A percentile compares a stretch with the other conserved stretches of the same genome.
Evolutionary conservation across 2,888 invertebrate genomes (phyloP).

Genomic region (Sinhomidia bicolor): DNA sequence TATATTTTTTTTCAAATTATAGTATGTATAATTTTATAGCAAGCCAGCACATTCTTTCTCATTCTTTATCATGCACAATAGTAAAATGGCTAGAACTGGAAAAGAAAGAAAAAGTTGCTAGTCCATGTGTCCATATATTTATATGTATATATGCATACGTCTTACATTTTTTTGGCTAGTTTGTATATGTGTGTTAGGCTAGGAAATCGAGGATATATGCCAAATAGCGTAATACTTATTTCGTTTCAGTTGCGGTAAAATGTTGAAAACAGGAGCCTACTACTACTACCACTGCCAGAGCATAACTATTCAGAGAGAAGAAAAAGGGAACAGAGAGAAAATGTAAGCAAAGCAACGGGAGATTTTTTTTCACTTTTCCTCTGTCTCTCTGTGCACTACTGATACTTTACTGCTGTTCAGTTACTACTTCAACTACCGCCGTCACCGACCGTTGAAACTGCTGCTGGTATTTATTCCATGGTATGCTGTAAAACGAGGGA

Average conservation of each 20-base stretch:
- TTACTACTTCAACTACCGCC: not conserved
- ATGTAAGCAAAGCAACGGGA: conserved; percentile 59
- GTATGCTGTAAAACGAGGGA: conserved; percentile 52
- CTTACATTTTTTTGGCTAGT: not conserved
- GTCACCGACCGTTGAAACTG: not conserved
- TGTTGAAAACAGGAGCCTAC: conserved; percentile 55
- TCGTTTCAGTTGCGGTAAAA: conserved; percentile 71
- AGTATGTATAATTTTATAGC: not conserved
- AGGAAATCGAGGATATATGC: conserved; percentile 55
- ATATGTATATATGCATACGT: not conserved
- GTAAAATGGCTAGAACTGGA: conserved; percentile 14
- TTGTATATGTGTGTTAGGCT: not conserved
- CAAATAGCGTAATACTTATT: conserved; percentile 63
- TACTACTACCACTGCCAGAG: conserved; percentile 15
- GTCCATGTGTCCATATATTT: not conserved
- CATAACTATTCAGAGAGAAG: conserved; percentile 11
- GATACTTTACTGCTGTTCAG: not conserved
- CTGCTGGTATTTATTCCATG: conserved; percentile 23
- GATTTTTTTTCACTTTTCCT: conserved; percentile 36
- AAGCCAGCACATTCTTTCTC: conserved; percentile 3
- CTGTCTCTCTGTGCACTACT: not conserved
- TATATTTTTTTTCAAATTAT: not conserved
- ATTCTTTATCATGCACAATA: conserved; percentile 28
- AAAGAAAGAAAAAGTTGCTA: conserved; percentile 7
- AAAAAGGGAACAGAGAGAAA: conserved; percentile 22